Evolutionary conservation across 2,113 vertebrate species (phyloP).

Genomic region (Hystrix brachyura): DNA sequence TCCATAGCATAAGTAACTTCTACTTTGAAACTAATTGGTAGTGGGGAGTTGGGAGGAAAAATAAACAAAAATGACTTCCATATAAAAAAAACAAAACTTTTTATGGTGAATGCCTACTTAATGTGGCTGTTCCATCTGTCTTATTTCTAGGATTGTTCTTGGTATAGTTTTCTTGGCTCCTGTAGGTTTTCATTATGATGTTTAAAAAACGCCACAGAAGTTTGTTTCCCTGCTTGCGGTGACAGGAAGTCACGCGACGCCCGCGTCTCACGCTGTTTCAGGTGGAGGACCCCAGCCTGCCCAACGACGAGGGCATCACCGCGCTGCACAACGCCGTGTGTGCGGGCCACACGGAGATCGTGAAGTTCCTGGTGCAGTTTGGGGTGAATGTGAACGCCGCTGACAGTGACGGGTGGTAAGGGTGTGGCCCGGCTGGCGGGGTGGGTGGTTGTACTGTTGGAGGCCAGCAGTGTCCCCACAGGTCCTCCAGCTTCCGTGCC

Average conservation of each 20-base stretch:
- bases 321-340: slow-evolving; percentile 98
- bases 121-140: not conserved
- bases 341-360: slow-evolving; percentile 97
- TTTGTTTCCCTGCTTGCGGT: not conserved
- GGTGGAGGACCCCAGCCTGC: slow-evolving; percentile 98
- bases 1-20: not conserved
- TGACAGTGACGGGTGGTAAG: slow-evolving; percentile 98
- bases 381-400: slow-evolving; percentile 98
- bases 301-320: slow-evolving; percentile 98
- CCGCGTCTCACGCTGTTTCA: slow-evolving; percentile 67
- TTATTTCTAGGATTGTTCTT: slow-evolving; percentile 29
- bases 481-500: not conserved
- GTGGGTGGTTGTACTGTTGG: not conserved
- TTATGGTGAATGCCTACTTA: slow-evolving; percentile 5
- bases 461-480: not conserved
- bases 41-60: not conserved
- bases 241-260: not conserved
- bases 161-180: not conserved
- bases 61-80: not conserved
- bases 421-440: not conserved
- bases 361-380: slow-evolving; percentile 98
- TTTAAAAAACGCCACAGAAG: not conserved
- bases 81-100: not conserved
- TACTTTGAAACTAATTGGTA: slow-evolving; percentile 57
- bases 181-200: slow-evolving; percentile 13